A percentile compares a stretch with the other conserved stretches of the same genome.
Evolutionary conservation across 2,113 vertebrate species (phyloP).

Genomic region (Pelodiscus sinensis): DNA sequence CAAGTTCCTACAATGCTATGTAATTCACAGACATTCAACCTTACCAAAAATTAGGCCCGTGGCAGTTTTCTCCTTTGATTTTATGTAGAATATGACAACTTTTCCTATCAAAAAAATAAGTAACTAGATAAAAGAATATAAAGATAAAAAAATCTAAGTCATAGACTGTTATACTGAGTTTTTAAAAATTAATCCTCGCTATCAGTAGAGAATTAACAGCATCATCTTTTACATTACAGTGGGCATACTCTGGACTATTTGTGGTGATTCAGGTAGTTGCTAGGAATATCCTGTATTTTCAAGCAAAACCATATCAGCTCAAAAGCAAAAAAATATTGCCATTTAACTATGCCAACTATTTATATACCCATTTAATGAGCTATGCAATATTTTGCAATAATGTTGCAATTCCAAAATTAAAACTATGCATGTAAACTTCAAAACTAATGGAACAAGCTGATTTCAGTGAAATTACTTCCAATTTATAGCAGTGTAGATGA

Average conservation of each 20-base stretch:
- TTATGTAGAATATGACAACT: not conserved
- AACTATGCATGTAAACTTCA: not conserved
- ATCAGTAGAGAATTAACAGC: conserved; percentile 39
- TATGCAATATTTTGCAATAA: not conserved
- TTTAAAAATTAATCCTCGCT: conserved; percentile 5
- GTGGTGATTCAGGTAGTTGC: conserved; percentile 37
- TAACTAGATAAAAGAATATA: not conserved
- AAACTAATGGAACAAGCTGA: not conserved
- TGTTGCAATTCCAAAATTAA: not conserved
- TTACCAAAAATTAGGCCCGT: not conserved
- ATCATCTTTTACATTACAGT: conserved; percentile 44
- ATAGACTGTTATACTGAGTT: not conserved
- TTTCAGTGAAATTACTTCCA: not conserved
- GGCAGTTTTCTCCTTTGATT: not conserved
- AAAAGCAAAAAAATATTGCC: conserved; percentile 27
- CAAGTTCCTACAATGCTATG: not conserved
- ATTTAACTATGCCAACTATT: conserved; percentile 27
- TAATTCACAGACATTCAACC: not conserved
- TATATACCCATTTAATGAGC: not conserved
- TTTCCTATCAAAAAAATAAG: too few relatives aligned
- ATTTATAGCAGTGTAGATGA: not conserved
- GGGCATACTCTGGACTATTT: conserved; percentile 42
- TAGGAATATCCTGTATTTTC: conserved; percentile 26
- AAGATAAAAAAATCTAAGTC: too few relatives aligned
- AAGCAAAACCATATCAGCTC: conserved; percentile 4